phyloP scores from a whole-genome alignment of 2,797 vertebrate genomes.

The Vultur gryphus region DNA sequence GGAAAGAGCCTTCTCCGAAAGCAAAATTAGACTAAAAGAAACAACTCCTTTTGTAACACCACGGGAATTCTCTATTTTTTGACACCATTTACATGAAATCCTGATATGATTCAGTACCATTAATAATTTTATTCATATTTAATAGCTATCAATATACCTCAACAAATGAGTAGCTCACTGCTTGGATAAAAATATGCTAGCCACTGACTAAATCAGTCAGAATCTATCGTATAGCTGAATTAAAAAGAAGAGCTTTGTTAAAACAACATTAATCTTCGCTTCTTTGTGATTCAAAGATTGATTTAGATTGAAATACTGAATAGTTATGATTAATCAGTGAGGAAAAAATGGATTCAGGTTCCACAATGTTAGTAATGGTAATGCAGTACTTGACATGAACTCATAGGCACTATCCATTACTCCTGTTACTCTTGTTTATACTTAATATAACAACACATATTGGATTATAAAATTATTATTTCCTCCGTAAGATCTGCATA shows the following conservation, averaged over 20 bases:
- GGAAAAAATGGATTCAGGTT: background rate
- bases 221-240: background rate
- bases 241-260: background rate
- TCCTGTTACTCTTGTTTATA: background rate
- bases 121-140: background rate
- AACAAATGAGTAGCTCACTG: background rate
- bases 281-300: background rate
- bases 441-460: background rate
- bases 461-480: background rate
- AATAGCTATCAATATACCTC: background rate
- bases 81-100: background rate
- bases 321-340: background rate
- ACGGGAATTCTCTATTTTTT: background rate
- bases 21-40: background rate
- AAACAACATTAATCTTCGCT: background rate
- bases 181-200: background rate
- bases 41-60: background rate
- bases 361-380: background rate
- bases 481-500: background rate
- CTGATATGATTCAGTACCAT: background rate
- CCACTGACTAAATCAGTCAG: background rate
- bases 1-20: background rate
- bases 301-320: background rate
- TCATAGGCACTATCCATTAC: background rate
- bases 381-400: background rate